Conservation (phyloP, 1,140 invertebrate genomes). For the Phortica variegata region DNA sequence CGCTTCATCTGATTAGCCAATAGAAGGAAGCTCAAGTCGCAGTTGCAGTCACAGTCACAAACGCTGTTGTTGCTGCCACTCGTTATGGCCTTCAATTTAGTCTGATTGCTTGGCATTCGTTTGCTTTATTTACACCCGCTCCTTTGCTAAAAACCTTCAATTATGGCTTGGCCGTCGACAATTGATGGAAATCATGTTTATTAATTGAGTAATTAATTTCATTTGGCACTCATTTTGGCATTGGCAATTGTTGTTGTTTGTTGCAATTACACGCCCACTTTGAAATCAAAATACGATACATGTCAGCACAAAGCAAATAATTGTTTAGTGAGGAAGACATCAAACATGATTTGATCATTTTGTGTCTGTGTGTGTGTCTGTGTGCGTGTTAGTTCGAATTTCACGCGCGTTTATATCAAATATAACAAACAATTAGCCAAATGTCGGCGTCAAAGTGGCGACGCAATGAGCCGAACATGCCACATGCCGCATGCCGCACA, state of each 20-base stretch:
- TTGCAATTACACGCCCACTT: too few relatives aligned
- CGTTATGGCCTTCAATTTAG: neutral
- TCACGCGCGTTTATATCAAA: conserved; percentile 43
- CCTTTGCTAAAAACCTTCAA: too few relatives aligned
- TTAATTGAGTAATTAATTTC: conserved; percentile 49
- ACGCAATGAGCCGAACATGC: too few relatives aligned
- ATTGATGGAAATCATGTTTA: conserved; percentile 20
- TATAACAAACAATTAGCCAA: conserved; percentile 52
- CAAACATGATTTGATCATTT: too few relatives aligned
- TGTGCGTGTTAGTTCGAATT: conserved; percentile 1
- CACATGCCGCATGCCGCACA: too few relatives aligned
- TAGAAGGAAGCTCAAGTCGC: neutral
- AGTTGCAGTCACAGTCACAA: neutral
- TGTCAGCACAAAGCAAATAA: too few relatives aligned
- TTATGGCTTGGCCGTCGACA: too few relatives aligned
- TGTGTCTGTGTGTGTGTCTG: too few relatives aligned
- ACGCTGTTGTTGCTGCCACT: neutral
- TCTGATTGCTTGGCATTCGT: too few relatives aligned
- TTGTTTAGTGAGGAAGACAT: too few relatives aligned
- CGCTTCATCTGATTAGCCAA: conserved; percentile 35
- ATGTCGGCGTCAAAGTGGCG: conserved; percentile 31
- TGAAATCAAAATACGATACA: too few relatives aligned
- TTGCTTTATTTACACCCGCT: too few relatives aligned
- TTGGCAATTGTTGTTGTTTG: neutral
- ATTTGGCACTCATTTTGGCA: neutral